These are phyloP conservation scores for Tachina grossa DNA, from an alignment of 2,888 invertebrate species.

Conservation along the genomic window DNA sequence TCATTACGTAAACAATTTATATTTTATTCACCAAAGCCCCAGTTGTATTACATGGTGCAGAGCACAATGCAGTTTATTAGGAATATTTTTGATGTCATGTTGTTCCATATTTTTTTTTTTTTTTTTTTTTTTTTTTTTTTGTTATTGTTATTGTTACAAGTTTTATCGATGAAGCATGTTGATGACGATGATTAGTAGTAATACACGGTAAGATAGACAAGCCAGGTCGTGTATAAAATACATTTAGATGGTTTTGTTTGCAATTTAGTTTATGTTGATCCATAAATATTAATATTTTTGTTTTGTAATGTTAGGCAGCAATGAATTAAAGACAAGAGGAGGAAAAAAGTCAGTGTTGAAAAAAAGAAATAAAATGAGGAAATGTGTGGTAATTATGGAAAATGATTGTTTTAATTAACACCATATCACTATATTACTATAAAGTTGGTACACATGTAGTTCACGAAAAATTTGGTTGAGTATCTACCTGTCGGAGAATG, in stretches of 20 bases:
- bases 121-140: no score
- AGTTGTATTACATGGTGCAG: conserved; percentile 36
- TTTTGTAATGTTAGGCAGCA: conserved; percentile 60
- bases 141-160: conserved; percentile 29
- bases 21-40: conserved; percentile 69
- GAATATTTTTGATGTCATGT: conserved; percentile 28
- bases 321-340: conserved; percentile 67
- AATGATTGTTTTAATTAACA: conserved; percentile 44
- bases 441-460: not conserved
- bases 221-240: conserved; percentile 26
- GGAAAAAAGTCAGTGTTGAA: conserved; percentile 49
- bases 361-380: conserved; percentile 37
- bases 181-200: conserved; percentile 22
- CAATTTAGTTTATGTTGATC: conserved; percentile 42
- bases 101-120: conserved; percentile 44
- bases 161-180: conserved; percentile 45
- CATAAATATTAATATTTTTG: conserved; percentile 45
- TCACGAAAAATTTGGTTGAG: conserved; percentile 23
- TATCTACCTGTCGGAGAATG: no score
- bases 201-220: conserved; percentile 7
- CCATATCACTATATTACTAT: conserved; percentile 15
- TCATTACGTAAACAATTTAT: conserved; percentile 58
- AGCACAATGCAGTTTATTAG: conserved; percentile 43
- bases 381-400: conserved; percentile 44
- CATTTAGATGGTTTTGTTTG: conserved; percentile 27